Evolutionary conservation across 2,113 vertebrate species (phyloP).

Genomic region (Sinocyclocheilus anophthalmus): DNA sequence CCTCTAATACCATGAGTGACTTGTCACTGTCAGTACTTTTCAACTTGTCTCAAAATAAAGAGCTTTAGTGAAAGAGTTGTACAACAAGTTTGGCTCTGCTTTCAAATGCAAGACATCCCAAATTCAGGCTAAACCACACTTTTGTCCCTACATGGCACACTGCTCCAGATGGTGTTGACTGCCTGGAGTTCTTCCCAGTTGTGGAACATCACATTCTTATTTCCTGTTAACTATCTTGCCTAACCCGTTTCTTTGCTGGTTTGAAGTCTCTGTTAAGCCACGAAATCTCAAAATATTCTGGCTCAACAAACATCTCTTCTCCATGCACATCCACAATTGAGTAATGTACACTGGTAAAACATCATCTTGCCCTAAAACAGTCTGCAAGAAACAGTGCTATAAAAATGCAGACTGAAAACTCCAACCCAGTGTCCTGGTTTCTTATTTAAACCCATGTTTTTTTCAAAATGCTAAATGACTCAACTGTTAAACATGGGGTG

Average conservation of each 20-base stretch:
- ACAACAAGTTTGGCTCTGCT: neutral
- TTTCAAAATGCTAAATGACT: conserved; percentile 29
- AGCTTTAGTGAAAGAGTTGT: neutral
- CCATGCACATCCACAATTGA: neutral
- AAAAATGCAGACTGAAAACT: neutral
- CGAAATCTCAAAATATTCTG: neutral
- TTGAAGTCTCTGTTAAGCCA: neutral
- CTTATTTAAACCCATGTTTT: conserved; percentile 18
- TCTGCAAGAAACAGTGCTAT: neutral
- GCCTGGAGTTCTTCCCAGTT: conserved; percentile 35
- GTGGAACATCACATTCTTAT: conserved; percentile 46
- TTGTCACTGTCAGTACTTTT: neutral
- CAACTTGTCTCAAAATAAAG: neutral
- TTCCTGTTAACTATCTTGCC: conserved; percentile 42
- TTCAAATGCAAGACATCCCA: conserved; percentile 3
- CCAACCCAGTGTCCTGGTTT: neutral
- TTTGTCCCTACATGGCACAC: conserved; percentile 24
- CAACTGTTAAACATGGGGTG: conserved; percentile 32
- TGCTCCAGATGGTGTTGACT: conserved; percentile 21
- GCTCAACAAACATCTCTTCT: neutral
- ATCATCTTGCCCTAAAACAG: neutral
- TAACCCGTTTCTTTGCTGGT: neutral
- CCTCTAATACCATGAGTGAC: neutral
- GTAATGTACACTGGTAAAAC: too few species aligned
- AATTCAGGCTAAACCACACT: conserved; percentile 30